Base-by-base conservation (phyloP, 2,888 invertebrate genomes). In the Sesia apiformis region DNA sequence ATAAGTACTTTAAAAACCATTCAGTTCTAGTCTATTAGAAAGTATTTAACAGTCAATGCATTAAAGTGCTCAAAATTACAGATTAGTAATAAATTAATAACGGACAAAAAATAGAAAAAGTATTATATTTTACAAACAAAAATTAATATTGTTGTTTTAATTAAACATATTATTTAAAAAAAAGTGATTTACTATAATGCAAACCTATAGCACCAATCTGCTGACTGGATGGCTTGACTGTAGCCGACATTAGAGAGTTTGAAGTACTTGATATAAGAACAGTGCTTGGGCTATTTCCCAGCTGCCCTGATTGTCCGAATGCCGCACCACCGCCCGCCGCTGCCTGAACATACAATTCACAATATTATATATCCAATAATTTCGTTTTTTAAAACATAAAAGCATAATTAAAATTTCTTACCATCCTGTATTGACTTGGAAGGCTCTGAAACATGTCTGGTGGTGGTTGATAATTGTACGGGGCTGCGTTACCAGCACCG, bases 201-300 rank as follows among this genome's bases (percentile, higher is more conserved):
- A 65, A 69, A 88, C 96, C 96, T 65, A 96, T 96, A 56, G 96
- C 95, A 61, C 96, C 96, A 65, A 96, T 94, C 68, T 93, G 93
- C 79, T 95, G 95, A 59, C 93, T 92, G 43, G 94, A 93, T 5
- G 95, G 94, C 72, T 96, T 97, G 53, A 96, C 95, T 58, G 94
- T 94, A 43, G 96, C 94, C 4, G 96, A 96, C 96, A 97, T 97
- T 64, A 97, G 90, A 42, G 95, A 95, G 81, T 96, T 96, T 57
- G 96, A 95, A 56, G 95, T 94, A 60, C 96, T 95, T 46, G 96
- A 96, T 63, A 97, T 97, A 67, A 97, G 92, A 65, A 97, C 95
- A 23, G 96, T 96, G 72, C 94, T 96, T 53, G 96, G 96, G 79
- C 94, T 96, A 75, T 93, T 95, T 61, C 92, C 91, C 63, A 95